Base-by-base conservation (phyloP, 2,888 invertebrate species). In the Eumacrocentrus americanus region DNA sequence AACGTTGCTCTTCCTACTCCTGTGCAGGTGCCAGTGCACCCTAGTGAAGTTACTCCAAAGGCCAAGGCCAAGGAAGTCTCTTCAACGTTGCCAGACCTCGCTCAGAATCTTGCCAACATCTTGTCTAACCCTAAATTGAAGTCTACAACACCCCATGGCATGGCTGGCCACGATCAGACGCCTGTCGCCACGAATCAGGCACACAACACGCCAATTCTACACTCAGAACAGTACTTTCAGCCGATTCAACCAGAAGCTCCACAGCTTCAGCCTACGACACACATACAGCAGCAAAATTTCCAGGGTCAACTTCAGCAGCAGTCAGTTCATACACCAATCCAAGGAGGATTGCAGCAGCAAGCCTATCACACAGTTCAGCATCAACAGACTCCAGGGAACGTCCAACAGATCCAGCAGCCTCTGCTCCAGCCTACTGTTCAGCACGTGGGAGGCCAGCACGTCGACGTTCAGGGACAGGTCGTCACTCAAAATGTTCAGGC, bases 61-160 rank as follows among this genome's bases (percentile, higher is more conserved):
- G 35, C 66, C 0, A 80, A 81, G 59, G 62, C 75, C 1, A 80
- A 81, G 55, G 81, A 80, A 63, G 73, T 77, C 0, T 80, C 80
- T 0, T 79, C 80, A 4, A 80, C 80, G 1, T 66, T 81, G 16
- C 81, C 81, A 11, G 80, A 81, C 61, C 65, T 80, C 2, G 81
- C 79, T 2, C 79, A 81, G 65, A 81, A 80, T 70, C 67, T 81
- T 22, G 80, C 81, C 2, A 80, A 81, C 54, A 81, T 81, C 63
- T 65, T 80, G 6, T 80, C 80, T 0, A 80, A 81, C 67, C 80
- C 81, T 0, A 80, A 81, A 58, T 72, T 78, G n/a, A 80, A 79
- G 53, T 72, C 76, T 2, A 63, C 67, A 3, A 76, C 77, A 3
- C 70, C 77, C 1, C 74, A 75, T 48, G 54, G 67, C n/a, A 47